Evolutionary conservation across 2,888 invertebrate genomes (phyloP), one percentile per base, ranked within the genome.

Genomic region (Phrixothrix hirtus): DNA sequence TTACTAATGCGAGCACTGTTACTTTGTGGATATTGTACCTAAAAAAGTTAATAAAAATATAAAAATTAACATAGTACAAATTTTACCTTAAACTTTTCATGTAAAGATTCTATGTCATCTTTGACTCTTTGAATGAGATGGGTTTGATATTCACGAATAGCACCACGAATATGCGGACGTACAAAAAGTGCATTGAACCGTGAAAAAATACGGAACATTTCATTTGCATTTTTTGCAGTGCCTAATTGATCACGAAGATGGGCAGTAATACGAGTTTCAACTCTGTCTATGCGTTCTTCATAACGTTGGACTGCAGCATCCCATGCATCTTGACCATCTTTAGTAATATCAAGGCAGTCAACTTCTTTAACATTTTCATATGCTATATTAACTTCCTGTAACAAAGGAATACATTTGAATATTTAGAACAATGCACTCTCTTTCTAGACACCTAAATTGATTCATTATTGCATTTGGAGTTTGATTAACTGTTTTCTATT

Each of bases 341-440:
- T 93, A 17, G 92, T 88, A 30, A 99, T 95, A 74, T 99, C 98
- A 71, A 99, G 79, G 64, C 97, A 97, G 73, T 99, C 98, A 0
- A 98, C 96, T 78, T 97, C 97, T 73, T 98, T 98, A 1, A 98
- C 95, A 75, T 96, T 95, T 74, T 98, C 97, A 73, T 98, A 98
- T 0, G 98, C 98, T 60, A 95, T 79, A 76, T 96, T 95, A 0
- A 89, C 88, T 70, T 82, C 79, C 76, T 77, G 56, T 16, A 21
- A 17, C 1, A 3, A 15, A 37, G 7, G 1, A 6, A 34, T 14
- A 9, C 10, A 13, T n/a, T 9, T 12, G 21, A 11, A 11, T 10
- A 27, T 11, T 25, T 21, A n/a, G n/a, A n/a, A n/a, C n/a, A n/a
- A n/a, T n/a, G n/a, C n/a, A n/a, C n/a, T n/a, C n/a, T n/a, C n/a